Evolutionary conservation across 2,113 vertebrate species (phyloP), one percentile per base, ranked within the genome.

Genomic region (Nerophis lumbriciformis): DNA sequence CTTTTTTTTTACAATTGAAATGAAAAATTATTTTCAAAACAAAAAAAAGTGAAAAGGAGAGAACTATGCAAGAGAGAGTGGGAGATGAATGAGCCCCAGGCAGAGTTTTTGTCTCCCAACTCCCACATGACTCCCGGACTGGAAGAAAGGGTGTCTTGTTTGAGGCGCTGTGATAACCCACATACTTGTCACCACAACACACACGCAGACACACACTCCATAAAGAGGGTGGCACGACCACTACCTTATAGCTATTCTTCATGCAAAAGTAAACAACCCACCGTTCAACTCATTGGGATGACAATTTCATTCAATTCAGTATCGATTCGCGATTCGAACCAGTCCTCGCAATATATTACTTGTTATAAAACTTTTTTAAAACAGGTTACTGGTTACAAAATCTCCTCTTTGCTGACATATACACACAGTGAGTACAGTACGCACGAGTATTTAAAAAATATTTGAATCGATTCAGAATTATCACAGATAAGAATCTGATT

Each of bases 101-200:
- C 28, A 28, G n/a, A 4, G 28, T 66, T 55, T 76, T 42, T 68
- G 68, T 75, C 65, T 71, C 59, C 68, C 36, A 45, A 59, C 59
- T 69, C 56, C 59, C 53, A 63, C 37, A 63, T 69, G 61, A 66
- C 52, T 69, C 21, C 42, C 63, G 79, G 68, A 55, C 59, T 49
- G 55, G 13, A 51, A 47, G 35, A 65, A 53, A 55, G 63, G 48
- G 59, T 53, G 73, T 71, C 72, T 72, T 5, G 79, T 84, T 76
- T 83, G 80, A 70, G 65, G 58, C 70, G 48, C 72, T 63, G 44
- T 63, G 83, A 59, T 88, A 83, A 85, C 85, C 87, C 79, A 88
- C 72, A 87, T 88, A 67, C 68, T 6, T 8, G 63, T 48, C 36
- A 21, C 16, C 39, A 63, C 52, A 69, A 59, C 78, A 59, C 75